phyloP scores from a whole-genome alignment of 1,140 invertebrate genomes.

The Tyrophagus putrescentiae region DNA sequence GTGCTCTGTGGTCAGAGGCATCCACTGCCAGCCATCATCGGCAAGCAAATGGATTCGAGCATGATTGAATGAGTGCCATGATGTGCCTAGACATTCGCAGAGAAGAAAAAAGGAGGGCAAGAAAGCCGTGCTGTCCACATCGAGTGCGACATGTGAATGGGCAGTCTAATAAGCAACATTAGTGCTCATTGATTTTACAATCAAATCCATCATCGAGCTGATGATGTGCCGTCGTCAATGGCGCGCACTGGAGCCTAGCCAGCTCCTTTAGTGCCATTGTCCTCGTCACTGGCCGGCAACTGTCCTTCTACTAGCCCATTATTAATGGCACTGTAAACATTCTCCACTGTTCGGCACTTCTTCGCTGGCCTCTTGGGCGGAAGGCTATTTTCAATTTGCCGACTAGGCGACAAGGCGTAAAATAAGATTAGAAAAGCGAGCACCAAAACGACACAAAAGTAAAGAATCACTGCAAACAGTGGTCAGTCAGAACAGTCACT shows the following conservation, averaged over 20 bases:
- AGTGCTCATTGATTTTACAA: constrained; percentile 12
- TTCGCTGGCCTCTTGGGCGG: background rate
- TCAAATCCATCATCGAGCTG: constrained; percentile 17
- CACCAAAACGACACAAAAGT: background rate
- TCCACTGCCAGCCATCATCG: too few species aligned
- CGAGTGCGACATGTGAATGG: background rate
- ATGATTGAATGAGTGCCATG: constrained; percentile 3
- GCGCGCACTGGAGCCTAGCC: background rate
- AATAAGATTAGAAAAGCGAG: background rate
- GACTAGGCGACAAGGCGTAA: background rate
- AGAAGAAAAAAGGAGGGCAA: background rate
- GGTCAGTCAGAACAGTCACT: too few species aligned
- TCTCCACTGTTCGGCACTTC: background rate
- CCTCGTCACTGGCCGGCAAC: too few species aligned
- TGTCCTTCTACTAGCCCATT: too few species aligned
- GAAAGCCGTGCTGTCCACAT: background rate
- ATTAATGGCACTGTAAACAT: background rate
- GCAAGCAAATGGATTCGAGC: constrained; percentile 8
- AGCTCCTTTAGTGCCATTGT: constrained; percentile 13
- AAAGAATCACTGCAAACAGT: background rate
- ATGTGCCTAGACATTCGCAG: too few species aligned
- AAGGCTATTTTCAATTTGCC: background rate
- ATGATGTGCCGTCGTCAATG: constrained; percentile 10
- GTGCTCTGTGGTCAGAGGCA: too few species aligned
- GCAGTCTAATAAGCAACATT: constrained; percentile 16